Base-by-base conservation (phyloP, 2,888 invertebrate genomes). In the Auanema freiburgensis region DNA sequence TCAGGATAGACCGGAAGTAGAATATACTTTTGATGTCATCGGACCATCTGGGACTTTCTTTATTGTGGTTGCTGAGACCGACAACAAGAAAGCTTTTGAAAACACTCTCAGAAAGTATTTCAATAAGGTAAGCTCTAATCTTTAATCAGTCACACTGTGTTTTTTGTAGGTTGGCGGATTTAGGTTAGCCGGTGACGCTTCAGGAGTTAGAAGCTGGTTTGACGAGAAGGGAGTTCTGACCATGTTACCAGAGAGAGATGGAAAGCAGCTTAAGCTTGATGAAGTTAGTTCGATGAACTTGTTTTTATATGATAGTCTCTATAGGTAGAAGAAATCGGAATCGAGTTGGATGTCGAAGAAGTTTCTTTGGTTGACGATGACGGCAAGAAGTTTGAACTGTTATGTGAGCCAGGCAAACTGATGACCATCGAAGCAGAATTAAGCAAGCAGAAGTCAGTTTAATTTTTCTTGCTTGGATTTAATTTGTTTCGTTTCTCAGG, bases 291-390 rank as follows among this genome's bases (percentile, higher is more conserved):
- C n/a, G n/a, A n/a, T n/a, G n/a, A n/a, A n/a, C n/a, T n/a, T n/a
- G n/a, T n/a, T n/a, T n/a, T n/a, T n/a, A n/a, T n/a, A n/a, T n/a
- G 14, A 44, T 16, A 46, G 8, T 6, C 21, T 8, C 16, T 69
- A 25, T 56, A 74, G 74, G 71, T 75, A 62, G 78, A 79, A 66
- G 79, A 80, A 62, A 61, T 72, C 42, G 79, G 72, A 2, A 74
- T 80, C n/a, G 80, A 80, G 56, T 52, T 77, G 40, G 80, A 80
- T 49, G 78, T 76, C n/a, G 80, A 80, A 63, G 79, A 76, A 52
- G 76, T 76, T 18, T 21, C 55, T 11, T 59, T 71, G 10, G 55
- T 74, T 21, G 71, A 73, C 12, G 76, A 74, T 14, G 71, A 71
- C 21, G 60, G 58, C 4, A 44, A 60, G 21, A 73, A 75, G 57